These are phyloP conservation scores for Protophormia terraenovae DNA, from an alignment of 2,888 invertebrate species.

Conservation along the genomic window DNA sequence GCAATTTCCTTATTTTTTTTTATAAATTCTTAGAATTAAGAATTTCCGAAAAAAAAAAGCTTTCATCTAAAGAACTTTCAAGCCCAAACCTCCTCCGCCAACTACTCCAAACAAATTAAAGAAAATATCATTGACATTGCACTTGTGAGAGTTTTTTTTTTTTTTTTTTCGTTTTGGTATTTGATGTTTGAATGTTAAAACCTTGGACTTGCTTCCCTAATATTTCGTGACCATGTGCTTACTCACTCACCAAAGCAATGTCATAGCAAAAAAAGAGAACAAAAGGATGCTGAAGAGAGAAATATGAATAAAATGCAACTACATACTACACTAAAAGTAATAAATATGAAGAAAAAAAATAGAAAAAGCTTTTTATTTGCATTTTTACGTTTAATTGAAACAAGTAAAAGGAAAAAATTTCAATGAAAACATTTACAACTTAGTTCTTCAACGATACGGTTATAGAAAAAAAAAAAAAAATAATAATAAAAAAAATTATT, in stretches of 20 bases:
- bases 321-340: no score
- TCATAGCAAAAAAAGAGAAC: not conserved
- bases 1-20: no score
- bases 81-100: no score
- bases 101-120: not conserved
- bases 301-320: slow-evolving; percentile 19
- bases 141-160: no score
- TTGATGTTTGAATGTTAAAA: slow-evolving; percentile 39
- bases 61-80: no score
- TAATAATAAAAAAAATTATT: slow-evolving; percentile 14
- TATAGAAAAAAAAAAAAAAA: slow-evolving; percentile 54
- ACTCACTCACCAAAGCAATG: no score
- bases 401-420: slow-evolving; percentile 36
- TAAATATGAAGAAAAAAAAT: not conserved
- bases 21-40: not conserved
- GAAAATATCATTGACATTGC: slow-evolving; percentile 63
- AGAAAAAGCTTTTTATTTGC: slow-evolving; percentile 48
- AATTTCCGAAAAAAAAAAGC: slow-evolving; percentile 1
- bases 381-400: slow-evolving; percentile 37
- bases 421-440: slow-evolving; percentile 70
- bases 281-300: slow-evolving; percentile 10
- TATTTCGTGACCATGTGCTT: slow-evolving; percentile 41
- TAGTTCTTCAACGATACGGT: slow-evolving; percentile 70
- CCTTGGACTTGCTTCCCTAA: slow-evolving; percentile 44
- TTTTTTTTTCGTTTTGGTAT: slow-evolving; percentile 16